Conservation (phyloP, 2,113 vertebrate genomes). For the Apaloderma vittatum region DNA sequence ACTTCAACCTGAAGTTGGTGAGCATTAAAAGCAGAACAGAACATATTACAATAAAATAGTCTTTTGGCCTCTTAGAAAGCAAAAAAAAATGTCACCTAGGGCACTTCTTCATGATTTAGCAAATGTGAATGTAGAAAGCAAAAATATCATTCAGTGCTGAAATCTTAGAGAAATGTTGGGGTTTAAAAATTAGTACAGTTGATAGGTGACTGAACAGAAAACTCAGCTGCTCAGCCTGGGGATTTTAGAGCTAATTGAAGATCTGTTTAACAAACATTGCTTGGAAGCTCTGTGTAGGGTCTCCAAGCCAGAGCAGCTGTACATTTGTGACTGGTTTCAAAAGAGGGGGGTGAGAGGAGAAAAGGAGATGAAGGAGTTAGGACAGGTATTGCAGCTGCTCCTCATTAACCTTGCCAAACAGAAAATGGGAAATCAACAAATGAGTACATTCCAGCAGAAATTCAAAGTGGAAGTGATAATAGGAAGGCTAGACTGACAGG, state of each 20-base stretch:
- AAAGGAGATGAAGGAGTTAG: not conserved
- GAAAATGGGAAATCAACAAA: not conserved
- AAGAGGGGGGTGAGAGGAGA: not conserved
- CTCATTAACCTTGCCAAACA: not conserved
- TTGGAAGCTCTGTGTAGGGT: not conserved
- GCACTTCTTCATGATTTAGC: not conserved
- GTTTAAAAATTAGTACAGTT: not conserved
- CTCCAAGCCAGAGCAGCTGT: conserved; percentile 26
- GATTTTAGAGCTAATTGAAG: not conserved
- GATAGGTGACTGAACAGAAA: not conserved
- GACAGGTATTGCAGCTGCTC: conserved; percentile 42
- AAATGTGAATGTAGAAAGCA: not conserved
- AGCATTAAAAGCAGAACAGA: not conserved
- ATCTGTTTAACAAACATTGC: conserved; percentile 21
- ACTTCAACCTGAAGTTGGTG: not conserved
- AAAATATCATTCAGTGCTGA: not conserved
- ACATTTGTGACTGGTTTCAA: not conserved
- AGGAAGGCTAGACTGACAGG: conserved; percentile 22
- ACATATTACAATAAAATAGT: not conserved
- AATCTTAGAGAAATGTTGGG: not conserved
- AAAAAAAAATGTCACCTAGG: not conserved
- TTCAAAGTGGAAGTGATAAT: conserved; percentile 23
- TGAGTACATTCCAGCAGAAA: not conserved
- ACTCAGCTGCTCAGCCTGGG: not conserved
- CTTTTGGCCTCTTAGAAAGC: not conserved